Evolutionary conservation across 2,113 vertebrate genomes (phyloP).

Genomic region (Chelonoidis abingdonii): DNA sequence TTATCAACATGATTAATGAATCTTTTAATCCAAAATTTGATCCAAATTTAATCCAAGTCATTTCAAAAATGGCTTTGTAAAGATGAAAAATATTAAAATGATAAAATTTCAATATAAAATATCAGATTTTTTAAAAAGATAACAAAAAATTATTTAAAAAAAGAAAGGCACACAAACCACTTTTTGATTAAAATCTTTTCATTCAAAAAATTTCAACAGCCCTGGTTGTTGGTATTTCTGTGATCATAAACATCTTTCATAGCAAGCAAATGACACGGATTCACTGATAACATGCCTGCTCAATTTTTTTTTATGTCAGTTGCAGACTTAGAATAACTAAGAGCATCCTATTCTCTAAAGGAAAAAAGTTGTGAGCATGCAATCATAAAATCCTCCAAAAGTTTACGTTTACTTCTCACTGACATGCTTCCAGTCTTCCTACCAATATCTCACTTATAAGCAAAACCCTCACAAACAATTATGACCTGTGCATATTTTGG

Average conservation of each 20-base stretch:
- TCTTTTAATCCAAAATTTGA: not conserved
- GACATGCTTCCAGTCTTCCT: not conserved
- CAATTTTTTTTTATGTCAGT: not conserved
- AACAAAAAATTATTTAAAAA: not conserved
- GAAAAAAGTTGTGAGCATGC: not conserved
- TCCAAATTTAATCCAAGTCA: not conserved
- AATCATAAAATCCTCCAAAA: not conserved
- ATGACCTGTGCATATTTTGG: not conserved
- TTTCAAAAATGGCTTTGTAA: not conserved
- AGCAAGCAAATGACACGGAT: not conserved
- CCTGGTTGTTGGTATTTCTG: accelerated
- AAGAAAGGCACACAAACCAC: not conserved
- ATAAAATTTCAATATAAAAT: not conserved
- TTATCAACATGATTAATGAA: not conserved
- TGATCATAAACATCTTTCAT: accelerated
- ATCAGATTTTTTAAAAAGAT: not conserved
- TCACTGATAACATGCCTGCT: not conserved
- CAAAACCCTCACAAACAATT: not conserved
- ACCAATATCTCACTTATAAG: not conserved
- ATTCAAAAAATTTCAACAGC: not conserved
- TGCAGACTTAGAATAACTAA: not conserved
- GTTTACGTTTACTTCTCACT: not conserved
- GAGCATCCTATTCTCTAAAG: not conserved
- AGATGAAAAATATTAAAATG: not conserved
- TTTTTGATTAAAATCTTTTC: not conserved